These are phyloP conservation scores for Amblyopsis hoosieri DNA, from an alignment of 2,797 vertebrate genomes.

Conservation along the genomic window DNA sequence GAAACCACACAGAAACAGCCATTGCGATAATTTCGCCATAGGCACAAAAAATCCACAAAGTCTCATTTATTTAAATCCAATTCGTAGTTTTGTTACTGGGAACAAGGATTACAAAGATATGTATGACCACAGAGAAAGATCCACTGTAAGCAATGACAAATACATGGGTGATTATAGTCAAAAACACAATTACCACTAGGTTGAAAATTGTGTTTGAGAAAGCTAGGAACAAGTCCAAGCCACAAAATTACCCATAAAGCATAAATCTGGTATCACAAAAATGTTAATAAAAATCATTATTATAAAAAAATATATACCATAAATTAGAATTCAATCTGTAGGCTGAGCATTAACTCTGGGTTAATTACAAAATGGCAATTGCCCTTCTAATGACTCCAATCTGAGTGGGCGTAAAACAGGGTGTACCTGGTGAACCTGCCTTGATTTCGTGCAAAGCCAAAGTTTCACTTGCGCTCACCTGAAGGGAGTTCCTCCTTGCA, in stretches of 20 bases:
- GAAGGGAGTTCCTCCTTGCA: constrained; percentile 78
- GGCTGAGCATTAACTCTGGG: constrained; percentile 48
- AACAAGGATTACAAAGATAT: constrained; percentile 27
- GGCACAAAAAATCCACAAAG: constrained; percentile 43
- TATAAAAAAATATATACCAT: too few relatives aligned
- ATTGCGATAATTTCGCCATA: constrained; percentile 52
- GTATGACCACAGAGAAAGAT: constrained; percentile 44
- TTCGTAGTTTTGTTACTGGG: constrained; percentile 28
- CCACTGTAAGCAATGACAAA: constrained; percentile 42
- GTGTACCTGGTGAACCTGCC: constrained; percentile 57
- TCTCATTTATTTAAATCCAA: constrained; percentile 42
- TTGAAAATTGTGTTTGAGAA: constrained; percentile 4
- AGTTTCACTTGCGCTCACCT: constrained; percentile 73
- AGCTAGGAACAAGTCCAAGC: constrained; percentile 10
- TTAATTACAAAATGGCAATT: constrained; percentile 52
- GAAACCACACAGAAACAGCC: constrained; percentile 59
- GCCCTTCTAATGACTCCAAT: constrained; percentile 62
- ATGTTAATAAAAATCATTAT: constrained; percentile 32
- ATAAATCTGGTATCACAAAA: constrained; percentile 28
- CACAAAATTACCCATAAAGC: constrained; percentile 44
- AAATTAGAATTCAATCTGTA: background rate
- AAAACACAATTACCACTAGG: constrained; percentile 8
- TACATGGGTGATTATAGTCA: background rate
- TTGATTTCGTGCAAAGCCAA: constrained; percentile 77
- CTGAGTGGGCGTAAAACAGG: constrained; percentile 59